Evolutionary conservation across 2,888 invertebrate species (phyloP), one percentile per base, ranked within the genome.

Genomic region (Xiphydria camelus): DNA sequence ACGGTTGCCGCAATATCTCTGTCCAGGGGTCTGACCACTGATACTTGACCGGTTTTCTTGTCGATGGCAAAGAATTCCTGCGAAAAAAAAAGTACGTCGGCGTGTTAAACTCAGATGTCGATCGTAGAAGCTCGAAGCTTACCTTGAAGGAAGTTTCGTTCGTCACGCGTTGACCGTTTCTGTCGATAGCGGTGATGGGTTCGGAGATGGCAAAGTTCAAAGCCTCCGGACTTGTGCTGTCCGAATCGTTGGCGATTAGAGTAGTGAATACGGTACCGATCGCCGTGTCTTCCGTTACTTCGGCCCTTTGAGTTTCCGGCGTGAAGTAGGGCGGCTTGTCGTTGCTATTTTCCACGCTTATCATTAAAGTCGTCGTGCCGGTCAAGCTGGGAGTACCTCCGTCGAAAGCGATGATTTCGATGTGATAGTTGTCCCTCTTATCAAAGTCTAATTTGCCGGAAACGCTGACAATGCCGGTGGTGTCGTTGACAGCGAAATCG

Each of bases 291-390:
- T 91, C 92, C 3, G 90, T 73, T 62, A 88, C 88, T 77, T 90
- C 88, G 0, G 89, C 86, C 50, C 88, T 80, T 68, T 93, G 92
- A 5, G 86, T 86, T 22, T 82, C 72, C 0, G 94, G 93, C 1
- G 83, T 83, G 71, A 94, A 92, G 70, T 83, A 85, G 0, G 95
- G 94, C 47, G 85, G 80, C 71, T 93, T 94, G 68, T 94, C 91
- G 72, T 95, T 95, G 38, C 87, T 89, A 70, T 95, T 93, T 20
- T 87, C 81, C 2, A 95, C 84, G 60, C 83, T 85, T 4, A 95
- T 83, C 23, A 86, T 86, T 1, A 95, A 76, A 1, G 87, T 88
- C 0, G 91, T 84, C 0, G 90, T 90, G 5, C 92, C 93, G 0
- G 89, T 89, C 36, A 88, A 76, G 56, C 87, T 85, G 1, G 94